A percentile compares a stretch with the other conserved stretches of the same genome.
These are phyloP conservation scores for Erebia aethiops DNA, from an alignment of 2,888 invertebrate species.

Conservation along the genomic window DNA sequence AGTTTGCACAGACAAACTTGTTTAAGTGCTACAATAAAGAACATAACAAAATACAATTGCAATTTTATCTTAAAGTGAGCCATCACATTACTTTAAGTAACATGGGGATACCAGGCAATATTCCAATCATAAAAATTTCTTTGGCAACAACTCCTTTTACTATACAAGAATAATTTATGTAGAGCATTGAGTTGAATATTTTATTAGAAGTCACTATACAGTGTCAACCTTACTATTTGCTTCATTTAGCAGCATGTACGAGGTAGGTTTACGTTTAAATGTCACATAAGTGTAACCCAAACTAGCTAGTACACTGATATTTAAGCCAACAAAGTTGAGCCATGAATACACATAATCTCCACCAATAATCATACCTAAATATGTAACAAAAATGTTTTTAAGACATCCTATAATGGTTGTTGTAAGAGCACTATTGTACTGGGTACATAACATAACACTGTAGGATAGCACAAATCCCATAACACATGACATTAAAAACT, in stretches of 20 bases:
- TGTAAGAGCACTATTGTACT: conserved; percentile 98
- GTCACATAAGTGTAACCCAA: conserved; percentile 94
- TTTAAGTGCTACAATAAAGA: conserved; percentile 11
- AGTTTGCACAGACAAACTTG: neutral
- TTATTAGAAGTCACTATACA: conserved; percentile 59
- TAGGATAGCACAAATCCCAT: conserved; percentile 99
- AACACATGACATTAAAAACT: conserved; percentile 94
- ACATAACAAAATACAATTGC: neutral
- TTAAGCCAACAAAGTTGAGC: conserved; percentile 97
- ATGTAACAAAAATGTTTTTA: conserved; percentile 98
- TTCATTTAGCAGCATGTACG: conserved; percentile 58
- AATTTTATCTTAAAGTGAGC: conserved; percentile 17
- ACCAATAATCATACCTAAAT: conserved; percentile 98
- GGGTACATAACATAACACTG: conserved; percentile 97
- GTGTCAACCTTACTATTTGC: conserved; percentile 67
- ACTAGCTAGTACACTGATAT: conserved; percentile 95
- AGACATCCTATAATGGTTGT: conserved; percentile 99
- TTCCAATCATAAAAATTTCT: conserved; percentile 48
- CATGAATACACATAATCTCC: conserved; percentile 98
- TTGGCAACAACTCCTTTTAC: conserved; percentile 62
- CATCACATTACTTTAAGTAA: conserved; percentile 21
- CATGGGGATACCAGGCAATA: conserved; percentile 24
- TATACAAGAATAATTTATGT: conserved; percentile 50
- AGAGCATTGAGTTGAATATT: conserved; percentile 52
- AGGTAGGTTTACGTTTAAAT: conserved; percentile 85